phyloP scores from a whole-genome alignment of 2,888 invertebrate species.

The Dryomyza anilis region DNA sequence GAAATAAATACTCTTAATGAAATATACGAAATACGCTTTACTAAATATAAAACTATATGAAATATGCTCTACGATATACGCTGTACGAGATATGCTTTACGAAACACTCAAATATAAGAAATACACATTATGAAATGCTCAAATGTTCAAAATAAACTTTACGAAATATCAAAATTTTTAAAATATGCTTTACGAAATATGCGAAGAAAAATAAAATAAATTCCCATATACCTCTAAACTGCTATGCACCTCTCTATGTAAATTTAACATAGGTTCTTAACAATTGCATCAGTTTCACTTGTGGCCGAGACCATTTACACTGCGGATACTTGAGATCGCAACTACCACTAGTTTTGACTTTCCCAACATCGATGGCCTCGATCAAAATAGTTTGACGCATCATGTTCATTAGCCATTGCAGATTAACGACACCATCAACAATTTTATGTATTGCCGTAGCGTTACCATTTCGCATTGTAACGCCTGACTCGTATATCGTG shows the following conservation, averaged over 20 bases:
- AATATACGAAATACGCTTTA: no score
- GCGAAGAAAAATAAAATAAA: no score
- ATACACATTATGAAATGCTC: no score
- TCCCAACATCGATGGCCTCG: constrained; percentile 64
- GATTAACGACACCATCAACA: constrained; percentile 63
- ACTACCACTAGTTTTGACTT: constrained; percentile 42
- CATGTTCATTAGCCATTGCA: constrained; percentile 59
- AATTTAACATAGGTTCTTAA: constrained; percentile 45
- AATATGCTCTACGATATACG: no score
- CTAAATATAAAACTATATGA: no score
- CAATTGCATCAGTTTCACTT: constrained; percentile 43
- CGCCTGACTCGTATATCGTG: constrained; percentile 59
- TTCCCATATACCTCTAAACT: no score
- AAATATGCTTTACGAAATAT: no score
- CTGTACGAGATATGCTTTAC: no score
- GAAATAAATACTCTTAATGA: no score
- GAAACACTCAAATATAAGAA: no score
- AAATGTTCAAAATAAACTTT: no score
- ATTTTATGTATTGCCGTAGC: constrained; percentile 63
- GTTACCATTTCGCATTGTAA: constrained; percentile 46
- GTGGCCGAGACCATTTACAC: constrained; percentile 60
- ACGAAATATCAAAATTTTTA: no score
- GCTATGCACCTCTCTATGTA: constrained; percentile 24
- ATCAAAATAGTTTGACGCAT: constrained; percentile 64
- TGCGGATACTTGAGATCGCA: constrained; percentile 62